These are phyloP conservation scores for Patella caerulea DNA, from an alignment of 2,888 invertebrate species.

Conservation along the genomic window DNA sequence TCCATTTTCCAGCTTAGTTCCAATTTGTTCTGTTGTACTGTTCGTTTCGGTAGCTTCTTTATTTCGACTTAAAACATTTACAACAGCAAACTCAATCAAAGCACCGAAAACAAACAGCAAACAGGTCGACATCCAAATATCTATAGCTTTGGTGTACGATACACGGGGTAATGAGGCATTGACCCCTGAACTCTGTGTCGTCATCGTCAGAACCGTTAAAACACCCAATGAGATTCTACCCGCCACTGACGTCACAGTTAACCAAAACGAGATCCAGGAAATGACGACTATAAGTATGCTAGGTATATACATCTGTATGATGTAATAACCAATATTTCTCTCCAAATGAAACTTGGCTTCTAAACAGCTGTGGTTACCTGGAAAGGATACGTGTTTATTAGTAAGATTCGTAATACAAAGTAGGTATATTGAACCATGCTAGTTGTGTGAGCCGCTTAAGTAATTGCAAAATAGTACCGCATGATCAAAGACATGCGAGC, in stretches of 20 bases:
- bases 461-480: too few relatives aligned
- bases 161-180: slow-evolving; percentile 74
- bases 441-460: too few relatives aligned
- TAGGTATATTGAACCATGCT: too few relatives aligned
- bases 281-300: slow-evolving; percentile 75
- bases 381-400: slow-evolving; percentile 60
- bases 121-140: slow-evolving; percentile 4
- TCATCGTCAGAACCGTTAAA: slow-evolving; percentile 58
- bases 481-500: too few relatives aligned
- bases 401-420: too few relatives aligned
- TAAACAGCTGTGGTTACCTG: slow-evolving; percentile 98
- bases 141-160: not conserved
- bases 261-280: slow-evolving; percentile 62
- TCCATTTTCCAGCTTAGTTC: not conserved
- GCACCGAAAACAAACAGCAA: not conserved
- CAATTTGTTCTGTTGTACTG: not conserved
- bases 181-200: slow-evolving; percentile 56
- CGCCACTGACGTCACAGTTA: slow-evolving; percentile 58
- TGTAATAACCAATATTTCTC: slow-evolving; percentile 98
- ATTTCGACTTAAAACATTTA: not conserved
- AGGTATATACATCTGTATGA: slow-evolving; percentile 99
- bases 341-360: slow-evolving; percentile 96
- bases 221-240: slow-evolving; percentile 57
- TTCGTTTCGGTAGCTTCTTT: not conserved
- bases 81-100: not conserved